Conservation (phyloP, 1,140 invertebrate species). For the Sminthurides bifidus region DNA sequence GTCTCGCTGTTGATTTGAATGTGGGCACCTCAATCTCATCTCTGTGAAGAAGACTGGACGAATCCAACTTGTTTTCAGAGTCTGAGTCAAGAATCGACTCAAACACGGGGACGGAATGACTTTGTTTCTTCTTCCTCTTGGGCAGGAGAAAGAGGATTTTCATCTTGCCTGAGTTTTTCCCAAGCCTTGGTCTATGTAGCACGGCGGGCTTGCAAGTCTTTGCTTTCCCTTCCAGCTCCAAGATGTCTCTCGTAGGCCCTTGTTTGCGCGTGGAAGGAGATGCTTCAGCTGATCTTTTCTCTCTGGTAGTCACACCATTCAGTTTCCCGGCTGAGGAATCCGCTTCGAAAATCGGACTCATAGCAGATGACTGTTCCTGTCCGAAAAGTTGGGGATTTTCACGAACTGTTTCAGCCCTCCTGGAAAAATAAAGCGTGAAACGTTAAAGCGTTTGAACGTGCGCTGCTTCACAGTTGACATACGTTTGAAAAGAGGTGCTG, state of each 20-base stretch:
- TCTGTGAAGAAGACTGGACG: neutral
- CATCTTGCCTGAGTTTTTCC: too few species aligned
- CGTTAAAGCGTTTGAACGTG: too few species aligned
- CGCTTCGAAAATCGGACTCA: too few species aligned
- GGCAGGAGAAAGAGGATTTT: neutral
- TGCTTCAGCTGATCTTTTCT: constrained; percentile 1
- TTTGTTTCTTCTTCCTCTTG: neutral
- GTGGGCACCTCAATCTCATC: neutral
- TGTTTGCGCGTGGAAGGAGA: neutral
- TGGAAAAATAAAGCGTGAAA: too few species aligned
- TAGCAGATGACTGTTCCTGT: too few species aligned
- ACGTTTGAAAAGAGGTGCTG: too few species aligned
- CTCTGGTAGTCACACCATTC: too few species aligned
- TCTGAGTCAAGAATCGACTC: neutral
- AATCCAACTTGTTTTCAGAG: neutral
- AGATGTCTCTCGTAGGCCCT: neutral
- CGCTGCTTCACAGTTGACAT: too few species aligned
- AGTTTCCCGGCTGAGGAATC: too few species aligned
- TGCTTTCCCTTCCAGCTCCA: neutral
- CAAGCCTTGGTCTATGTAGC: too few species aligned
- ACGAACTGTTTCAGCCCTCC: too few species aligned
- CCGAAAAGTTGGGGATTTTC: too few species aligned
- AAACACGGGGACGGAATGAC: neutral
- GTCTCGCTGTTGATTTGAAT: neutral
- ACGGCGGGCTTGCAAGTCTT: neutral